Percentiles rank a stretch among this genome's conserved stretches.
phyloP scores from a whole-genome alignment of 2,113 vertebrate genomes.

The Sorex fumeus region DNA sequence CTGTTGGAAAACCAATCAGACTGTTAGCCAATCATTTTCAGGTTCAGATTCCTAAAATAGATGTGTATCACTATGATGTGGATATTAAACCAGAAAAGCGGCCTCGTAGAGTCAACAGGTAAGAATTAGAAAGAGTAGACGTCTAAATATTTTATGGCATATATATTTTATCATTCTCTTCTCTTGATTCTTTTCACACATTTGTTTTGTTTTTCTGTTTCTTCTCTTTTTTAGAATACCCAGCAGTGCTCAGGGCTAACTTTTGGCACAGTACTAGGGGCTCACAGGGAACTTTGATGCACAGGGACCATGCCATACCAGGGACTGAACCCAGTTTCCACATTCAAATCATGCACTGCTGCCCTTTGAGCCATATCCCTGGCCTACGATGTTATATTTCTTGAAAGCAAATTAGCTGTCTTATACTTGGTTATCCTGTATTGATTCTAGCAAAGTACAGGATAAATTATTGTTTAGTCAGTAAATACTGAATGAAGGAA shows the following conservation, averaged over 20 bases:
- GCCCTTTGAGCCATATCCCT: too few relatives aligned
- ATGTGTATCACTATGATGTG: slow-evolving; percentile 99
- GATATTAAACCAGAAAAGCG: slow-evolving; percentile 99
- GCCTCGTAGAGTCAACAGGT: slow-evolving; percentile 99
- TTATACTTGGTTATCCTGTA: neutral
- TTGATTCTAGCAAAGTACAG: slow-evolving; percentile 5
- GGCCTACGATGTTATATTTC: neutral
- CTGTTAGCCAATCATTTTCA: slow-evolving; percentile 99
- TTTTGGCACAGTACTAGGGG: too few relatives aligned
- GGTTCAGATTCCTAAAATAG: slow-evolving; percentile 99
- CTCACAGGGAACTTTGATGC: too few relatives aligned
- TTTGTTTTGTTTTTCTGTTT: slow-evolving; percentile 51
- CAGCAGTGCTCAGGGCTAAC: too few relatives aligned
- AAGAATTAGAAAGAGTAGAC: slow-evolving; percentile 65
- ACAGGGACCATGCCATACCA: too few relatives aligned
- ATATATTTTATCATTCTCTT: slow-evolving; percentile 5
- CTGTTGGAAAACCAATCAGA: slow-evolving; percentile 98
- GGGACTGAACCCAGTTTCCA: too few relatives aligned
- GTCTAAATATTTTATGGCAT: neutral
- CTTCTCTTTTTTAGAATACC: too few relatives aligned
- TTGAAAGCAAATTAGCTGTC: slow-evolving; percentile 23
- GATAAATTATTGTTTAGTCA: slow-evolving; percentile 28
- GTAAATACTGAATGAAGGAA: slow-evolving; percentile 50
- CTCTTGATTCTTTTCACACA: slow-evolving; percentile 46
- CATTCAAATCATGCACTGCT: too few relatives aligned